phyloP scores from a whole-genome alignment of 2,113 vertebrate species.

The Pedionomus torquatus region DNA sequence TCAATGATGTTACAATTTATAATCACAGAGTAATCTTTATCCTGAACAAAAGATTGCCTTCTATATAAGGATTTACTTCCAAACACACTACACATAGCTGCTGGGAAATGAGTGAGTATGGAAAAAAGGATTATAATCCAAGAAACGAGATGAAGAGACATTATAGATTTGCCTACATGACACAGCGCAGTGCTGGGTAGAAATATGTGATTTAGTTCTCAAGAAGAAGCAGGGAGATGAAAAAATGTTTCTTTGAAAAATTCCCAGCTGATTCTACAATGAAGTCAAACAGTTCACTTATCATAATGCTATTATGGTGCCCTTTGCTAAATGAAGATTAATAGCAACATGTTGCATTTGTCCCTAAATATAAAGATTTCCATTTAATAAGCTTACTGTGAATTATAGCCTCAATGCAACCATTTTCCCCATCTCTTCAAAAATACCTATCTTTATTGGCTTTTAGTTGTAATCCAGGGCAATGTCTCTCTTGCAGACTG shows the following conservation, averaged over 20 bases:
- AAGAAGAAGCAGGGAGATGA: not conserved
- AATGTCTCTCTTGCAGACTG: not conserved
- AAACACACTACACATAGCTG: not conserved
- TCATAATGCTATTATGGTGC: constrained; percentile 2
- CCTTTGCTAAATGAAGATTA: constrained; percentile 16
- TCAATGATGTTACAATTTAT: not conserved
- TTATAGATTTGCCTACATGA: not conserved
- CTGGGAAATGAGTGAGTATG: not conserved
- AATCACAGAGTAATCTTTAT: not conserved
- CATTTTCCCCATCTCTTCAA: not conserved
- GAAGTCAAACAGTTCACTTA: constrained; percentile 18
- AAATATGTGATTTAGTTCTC: not conserved
- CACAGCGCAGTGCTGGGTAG: not conserved
- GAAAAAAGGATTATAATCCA: not conserved
- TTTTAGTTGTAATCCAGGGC: not conserved
- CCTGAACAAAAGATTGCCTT: not conserved
- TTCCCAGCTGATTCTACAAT: not conserved
- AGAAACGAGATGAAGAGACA: not conserved
- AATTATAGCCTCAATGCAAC: constrained; percentile 12
- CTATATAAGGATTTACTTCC: not conserved
- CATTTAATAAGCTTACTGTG: constrained; percentile 4
- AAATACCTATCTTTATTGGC: constrained; percentile 4
- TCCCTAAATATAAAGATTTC: not conserved
- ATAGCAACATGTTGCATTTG: not conserved
- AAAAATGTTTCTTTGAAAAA: constrained; percentile 2